Evolutionary conservation across 2,888 invertebrate genomes (phyloP), one percentile per base, ranked within the genome.

Genomic region (Cantharis rufa): DNA sequence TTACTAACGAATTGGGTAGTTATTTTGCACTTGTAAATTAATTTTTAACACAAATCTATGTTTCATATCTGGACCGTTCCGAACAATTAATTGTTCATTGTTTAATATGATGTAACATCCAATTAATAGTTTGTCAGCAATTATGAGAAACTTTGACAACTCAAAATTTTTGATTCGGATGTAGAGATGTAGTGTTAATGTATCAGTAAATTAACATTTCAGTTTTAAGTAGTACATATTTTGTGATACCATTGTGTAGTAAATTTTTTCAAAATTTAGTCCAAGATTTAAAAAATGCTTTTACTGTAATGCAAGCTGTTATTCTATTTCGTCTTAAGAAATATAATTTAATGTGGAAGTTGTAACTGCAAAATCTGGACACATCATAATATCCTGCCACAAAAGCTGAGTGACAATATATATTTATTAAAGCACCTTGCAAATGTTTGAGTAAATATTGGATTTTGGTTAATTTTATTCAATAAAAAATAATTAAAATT

Each of bases 1-100:
- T 69, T 69, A 70, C 70, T 74, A 74, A 72, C 69, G 74, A 64
- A 70, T 69, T 69, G 62, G 69, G 62, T 73, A 73, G 73, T 69
- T 69, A 73, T 73, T 73, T 74, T 74, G 74, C 48, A 74, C 64
- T 74, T 74, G 64, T 70, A 74, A 74, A 70, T 74, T 74, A 74
- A 74, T 74, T 70, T 74, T 68, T 62, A 62, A 62, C 69, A 73
- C 62, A 73, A 69, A 73, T 73, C 62, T 68, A 73, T 69, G 69
- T 69, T 69, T n/a, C 7, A 1, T 48, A 48, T 5, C n/a, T 48
- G n/a, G 7, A 48, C n/a, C n/a, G n/a, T 48, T n/a, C 13, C 5
- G n/a, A n/a, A n/a, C 1, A 48, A 48, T 48, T 7, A 48, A 7
- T 0, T n/a, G n/a, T 13, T 7, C n/a, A 7, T 48, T 48, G 7